Conservation (phyloP, 92 coral and sea anemone species). For the Phenganax stokvisi region DNA sequence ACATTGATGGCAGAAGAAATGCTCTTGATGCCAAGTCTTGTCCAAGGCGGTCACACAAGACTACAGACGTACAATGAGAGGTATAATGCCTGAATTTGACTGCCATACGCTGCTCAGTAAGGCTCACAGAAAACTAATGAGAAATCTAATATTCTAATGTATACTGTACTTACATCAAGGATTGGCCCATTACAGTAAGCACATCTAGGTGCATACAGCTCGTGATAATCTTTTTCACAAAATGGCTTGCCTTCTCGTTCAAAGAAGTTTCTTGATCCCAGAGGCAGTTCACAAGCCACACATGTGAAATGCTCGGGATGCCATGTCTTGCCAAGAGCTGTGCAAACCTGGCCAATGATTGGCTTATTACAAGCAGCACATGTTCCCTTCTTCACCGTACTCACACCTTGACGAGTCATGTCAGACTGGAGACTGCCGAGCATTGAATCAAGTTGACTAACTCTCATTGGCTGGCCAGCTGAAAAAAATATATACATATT, state of each 20-base stretch:
- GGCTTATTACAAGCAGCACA: conserved; percentile 97
- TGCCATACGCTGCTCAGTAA: background rate
- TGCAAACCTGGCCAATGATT: conserved; percentile 96
- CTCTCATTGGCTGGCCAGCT: conserved; percentile 78
- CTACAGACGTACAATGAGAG: conserved; percentile 39
- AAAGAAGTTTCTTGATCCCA: conserved; percentile 90
- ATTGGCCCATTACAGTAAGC: conserved; percentile 96
- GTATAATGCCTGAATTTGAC: too few relatives aligned
- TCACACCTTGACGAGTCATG: conserved; percentile 96
- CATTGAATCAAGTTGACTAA: conserved; percentile 96
- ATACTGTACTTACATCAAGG: conserved; percentile 73
- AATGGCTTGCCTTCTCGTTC: conserved; percentile 97
- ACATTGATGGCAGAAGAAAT: conserved; percentile 89
- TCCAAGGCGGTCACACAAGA: conserved; percentile 97
- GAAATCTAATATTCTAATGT: background rate
- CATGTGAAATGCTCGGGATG: conserved; percentile 98
- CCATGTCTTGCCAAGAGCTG: conserved; percentile 97
- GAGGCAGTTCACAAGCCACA: conserved; percentile 88
- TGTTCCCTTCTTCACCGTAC: conserved; percentile 92
- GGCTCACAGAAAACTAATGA: background rate
- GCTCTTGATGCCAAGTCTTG: conserved; percentile 99
- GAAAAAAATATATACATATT: background rate
- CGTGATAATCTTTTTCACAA: conserved; percentile 96
- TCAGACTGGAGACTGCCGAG: conserved; percentile 93
- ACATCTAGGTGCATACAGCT: conserved; percentile 93